Conservation (phyloP, 1,140 invertebrate genomes). For the Gerris buenoi region DNA sequence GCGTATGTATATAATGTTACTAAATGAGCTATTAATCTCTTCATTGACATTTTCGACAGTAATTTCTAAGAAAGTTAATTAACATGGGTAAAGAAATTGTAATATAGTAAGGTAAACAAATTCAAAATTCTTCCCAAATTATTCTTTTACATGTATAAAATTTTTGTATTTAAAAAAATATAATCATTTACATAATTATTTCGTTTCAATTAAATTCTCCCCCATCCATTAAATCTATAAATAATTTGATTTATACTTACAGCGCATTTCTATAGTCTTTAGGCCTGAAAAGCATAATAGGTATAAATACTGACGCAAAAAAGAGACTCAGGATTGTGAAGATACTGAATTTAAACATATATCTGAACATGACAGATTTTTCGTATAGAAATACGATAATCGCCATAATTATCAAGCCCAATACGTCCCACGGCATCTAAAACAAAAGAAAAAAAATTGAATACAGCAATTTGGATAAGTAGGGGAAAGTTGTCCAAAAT, state of each 20-base stretch:
- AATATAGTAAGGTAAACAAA: background rate
- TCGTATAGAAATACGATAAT: slow-evolving; percentile 27
- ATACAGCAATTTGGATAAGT: background rate
- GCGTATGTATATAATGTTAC: background rate
- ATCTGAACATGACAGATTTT: slow-evolving; percentile 37
- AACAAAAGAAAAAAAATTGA: background rate
- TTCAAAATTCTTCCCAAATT: background rate
- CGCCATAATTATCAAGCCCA: slow-evolving; percentile 3
- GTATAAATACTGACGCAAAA: slow-evolving; percentile 45
- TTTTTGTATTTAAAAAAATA: background rate
- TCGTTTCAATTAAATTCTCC: background rate
- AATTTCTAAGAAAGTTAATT: background rate
- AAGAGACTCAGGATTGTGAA: slow-evolving; percentile 40
- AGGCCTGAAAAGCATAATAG: slow-evolving; percentile 53
- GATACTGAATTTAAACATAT: slow-evolving; percentile 42
- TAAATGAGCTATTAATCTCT: background rate
- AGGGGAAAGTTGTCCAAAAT: too few relatives aligned
- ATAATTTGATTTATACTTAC: slow-evolving; percentile 38
- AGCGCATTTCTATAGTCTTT: slow-evolving; percentile 53
- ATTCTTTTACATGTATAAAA: too few relatives aligned
- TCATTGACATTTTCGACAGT: background rate
- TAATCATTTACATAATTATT: slow-evolving; percentile 3
- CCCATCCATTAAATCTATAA: slow-evolving; percentile 5
- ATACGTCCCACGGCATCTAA: background rate
- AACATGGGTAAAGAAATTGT: background rate